A percentile compares a stretch with the other conserved stretches of the same genome.
phyloP scores from a whole-genome alignment of 1,140 invertebrate species.

The Drusus annulatus region DNA sequence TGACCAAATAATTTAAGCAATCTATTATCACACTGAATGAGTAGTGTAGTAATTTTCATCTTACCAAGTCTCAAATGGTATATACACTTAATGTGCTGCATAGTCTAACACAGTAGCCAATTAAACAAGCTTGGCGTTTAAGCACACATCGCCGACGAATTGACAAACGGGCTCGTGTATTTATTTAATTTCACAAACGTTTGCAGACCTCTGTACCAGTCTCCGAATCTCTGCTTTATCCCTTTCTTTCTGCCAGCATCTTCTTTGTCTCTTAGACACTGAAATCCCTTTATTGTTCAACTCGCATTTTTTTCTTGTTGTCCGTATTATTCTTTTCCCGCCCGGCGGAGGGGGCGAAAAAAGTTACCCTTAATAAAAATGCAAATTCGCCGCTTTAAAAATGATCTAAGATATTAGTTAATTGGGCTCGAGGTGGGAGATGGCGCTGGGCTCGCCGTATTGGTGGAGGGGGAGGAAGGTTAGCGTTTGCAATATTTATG shows the following conservation, averaged over 20 bases:
- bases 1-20: too few species aligned
- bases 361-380: slow-evolving; percentile 60
- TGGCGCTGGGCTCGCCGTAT: background rate
- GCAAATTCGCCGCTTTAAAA: slow-evolving; percentile 60
- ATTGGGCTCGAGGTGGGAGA: slow-evolving; percentile 50
- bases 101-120: too few species aligned
- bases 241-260: slow-evolving; percentile 22
- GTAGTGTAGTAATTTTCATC: too few species aligned
- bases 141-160: too few species aligned
- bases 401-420: slow-evolving; percentile 61
- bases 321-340: slow-evolving; percentile 43
- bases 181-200: too few species aligned
- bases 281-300: slow-evolving; percentile 56
- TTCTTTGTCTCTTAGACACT: slow-evolving; percentile 47
- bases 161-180: too few species aligned
- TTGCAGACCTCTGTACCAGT: too few species aligned
- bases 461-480: background rate
- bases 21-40: too few species aligned
- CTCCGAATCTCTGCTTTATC: slow-evolving; percentile 23
- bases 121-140: too few species aligned
- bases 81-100: too few species aligned
- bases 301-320: slow-evolving; percentile 50
- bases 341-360: slow-evolving; percentile 32
- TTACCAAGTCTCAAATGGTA: too few species aligned
- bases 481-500: too few species aligned